Percentiles rank a stretch among this genome's conserved stretches.
Evolutionary conservation across 2,888 invertebrate genomes (phyloP).

Genomic region (Tupiocoris notatus): DNA sequence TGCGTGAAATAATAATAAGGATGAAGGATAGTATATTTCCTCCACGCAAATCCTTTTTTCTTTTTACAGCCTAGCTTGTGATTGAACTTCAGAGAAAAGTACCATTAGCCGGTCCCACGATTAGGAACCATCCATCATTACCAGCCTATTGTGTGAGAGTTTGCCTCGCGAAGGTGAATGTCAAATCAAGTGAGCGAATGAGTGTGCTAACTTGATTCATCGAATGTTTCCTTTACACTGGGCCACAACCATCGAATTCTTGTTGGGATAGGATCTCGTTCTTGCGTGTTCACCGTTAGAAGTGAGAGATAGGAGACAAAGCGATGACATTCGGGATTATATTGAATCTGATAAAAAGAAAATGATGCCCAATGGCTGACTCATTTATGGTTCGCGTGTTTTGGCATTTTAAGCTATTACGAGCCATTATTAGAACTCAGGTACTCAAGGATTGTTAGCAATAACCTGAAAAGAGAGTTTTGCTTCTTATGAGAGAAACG

Average conservation of each 20-base stretch:
- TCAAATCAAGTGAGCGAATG: background rate
- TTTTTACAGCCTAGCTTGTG: no score
- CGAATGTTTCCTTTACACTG: background rate
- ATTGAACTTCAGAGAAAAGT: no score
- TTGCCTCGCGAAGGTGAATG: background rate
- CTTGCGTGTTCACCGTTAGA: background rate
- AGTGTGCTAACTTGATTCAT: background rate
- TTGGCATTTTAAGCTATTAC: no score
- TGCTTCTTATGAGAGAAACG: no score
- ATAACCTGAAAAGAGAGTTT: no score
- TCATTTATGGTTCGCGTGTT: no score
- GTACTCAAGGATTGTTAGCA: no score
- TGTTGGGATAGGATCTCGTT: background rate
- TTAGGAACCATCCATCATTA: background rate
- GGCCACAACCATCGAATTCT: background rate
- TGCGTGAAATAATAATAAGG: no score
- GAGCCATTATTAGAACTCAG: no score
- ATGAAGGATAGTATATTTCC: no score
- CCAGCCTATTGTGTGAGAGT: background rate
- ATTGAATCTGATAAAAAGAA: background rate
- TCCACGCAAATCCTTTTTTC: no score
- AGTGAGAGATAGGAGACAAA: background rate
- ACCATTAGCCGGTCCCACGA: no score
- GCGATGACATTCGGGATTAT: background rate
- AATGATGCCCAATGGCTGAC: background rate